A percentile compares a stretch with the other conserved stretches of the same genome.
phyloP scores from a whole-genome alignment of 1,140 invertebrate species.

The Caenorhabditis inopinata region DNA sequence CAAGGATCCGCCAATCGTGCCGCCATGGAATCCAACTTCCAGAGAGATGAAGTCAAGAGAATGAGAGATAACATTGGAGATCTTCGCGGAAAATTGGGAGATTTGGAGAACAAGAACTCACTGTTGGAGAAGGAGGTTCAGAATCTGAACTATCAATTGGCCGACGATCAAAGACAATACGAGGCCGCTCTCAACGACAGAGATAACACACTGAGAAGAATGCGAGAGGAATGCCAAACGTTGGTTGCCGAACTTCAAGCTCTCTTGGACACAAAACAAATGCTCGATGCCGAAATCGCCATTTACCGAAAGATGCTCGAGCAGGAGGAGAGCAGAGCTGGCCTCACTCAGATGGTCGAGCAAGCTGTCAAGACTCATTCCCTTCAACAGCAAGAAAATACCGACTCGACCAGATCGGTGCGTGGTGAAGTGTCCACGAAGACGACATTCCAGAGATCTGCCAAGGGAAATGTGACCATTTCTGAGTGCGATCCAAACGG shows the following conservation, averaged over 20 bases:
- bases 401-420: conserved; percentile 66
- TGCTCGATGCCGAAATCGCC: conserved; percentile 66
- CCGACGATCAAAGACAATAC: conserved; percentile 66
- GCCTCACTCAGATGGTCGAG: conserved; percentile 66
- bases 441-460: conserved; percentile 69
- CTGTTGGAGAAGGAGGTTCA: conserved; percentile 69
- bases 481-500: conserved; percentile 69
- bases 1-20: conserved; percentile 69
- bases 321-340: conserved; percentile 62
- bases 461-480: conserved; percentile 67
- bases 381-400: conserved; percentile 66
- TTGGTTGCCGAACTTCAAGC: conserved; percentile 67
- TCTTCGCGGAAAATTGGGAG: conserved; percentile 67
- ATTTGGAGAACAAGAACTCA: conserved; percentile 69
- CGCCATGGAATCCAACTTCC: conserved; percentile 69
- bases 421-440: conserved; percentile 70
- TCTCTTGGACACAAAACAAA: conserved; percentile 68
- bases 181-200: conserved; percentile 65
- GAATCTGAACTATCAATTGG: conserved; percentile 67
- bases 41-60: conserved; percentile 69
- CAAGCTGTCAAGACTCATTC: conserved; percentile 66
- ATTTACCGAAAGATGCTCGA: conserved; percentile 66
- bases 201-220: conserved; percentile 63
- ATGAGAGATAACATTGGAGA: conserved; percentile 69
- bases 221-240: conserved; percentile 66